These are phyloP conservation scores for Nibea coibor DNA, from an alignment of 2,113 vertebrate genomes.

Conservation along the genomic window DNA sequence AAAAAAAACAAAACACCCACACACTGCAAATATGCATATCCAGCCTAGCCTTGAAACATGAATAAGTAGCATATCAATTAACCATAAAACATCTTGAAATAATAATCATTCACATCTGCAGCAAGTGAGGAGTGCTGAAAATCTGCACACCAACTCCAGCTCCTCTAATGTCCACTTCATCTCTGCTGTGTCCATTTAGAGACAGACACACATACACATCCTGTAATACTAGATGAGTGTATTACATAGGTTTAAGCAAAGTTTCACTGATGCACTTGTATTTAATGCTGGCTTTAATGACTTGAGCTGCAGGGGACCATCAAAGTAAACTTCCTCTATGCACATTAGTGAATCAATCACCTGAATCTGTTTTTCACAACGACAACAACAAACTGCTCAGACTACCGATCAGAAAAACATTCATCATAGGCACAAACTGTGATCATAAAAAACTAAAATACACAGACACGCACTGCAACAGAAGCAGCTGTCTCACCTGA, in stretches of 20 bases:
- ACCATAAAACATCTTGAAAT: not conserved
- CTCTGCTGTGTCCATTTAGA: not conserved
- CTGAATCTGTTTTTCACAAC: constrained; percentile 14
- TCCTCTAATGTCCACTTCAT: not conserved
- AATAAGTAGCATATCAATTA: not conserved
- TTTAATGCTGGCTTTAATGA: constrained; percentile 9
- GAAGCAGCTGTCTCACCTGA: constrained; percentile 6
- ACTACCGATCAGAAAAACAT: not conserved
- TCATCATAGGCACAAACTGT: not conserved
- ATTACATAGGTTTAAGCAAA: not conserved
- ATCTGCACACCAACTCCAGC: not conserved
- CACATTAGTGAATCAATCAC: constrained; percentile 19
- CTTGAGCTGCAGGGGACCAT: constrained; percentile 11
- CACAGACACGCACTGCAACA: not conserved
- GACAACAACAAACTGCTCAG: constrained; percentile 1
- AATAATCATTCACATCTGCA: not conserved
- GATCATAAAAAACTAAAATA: not conserved
- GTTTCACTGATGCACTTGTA: not conserved
- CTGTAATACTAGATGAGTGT: not conserved
- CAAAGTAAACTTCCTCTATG: not conserved
- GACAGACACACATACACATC: not conserved
- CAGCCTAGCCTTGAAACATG: not conserved
- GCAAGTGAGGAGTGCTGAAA: not conserved
- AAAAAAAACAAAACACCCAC: not conserved
- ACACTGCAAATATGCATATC: not conserved